These are phyloP conservation scores for Microcaecilia unicolor DNA, from an alignment of 2,797 vertebrate genomes.

Conservation along the genomic window DNA sequence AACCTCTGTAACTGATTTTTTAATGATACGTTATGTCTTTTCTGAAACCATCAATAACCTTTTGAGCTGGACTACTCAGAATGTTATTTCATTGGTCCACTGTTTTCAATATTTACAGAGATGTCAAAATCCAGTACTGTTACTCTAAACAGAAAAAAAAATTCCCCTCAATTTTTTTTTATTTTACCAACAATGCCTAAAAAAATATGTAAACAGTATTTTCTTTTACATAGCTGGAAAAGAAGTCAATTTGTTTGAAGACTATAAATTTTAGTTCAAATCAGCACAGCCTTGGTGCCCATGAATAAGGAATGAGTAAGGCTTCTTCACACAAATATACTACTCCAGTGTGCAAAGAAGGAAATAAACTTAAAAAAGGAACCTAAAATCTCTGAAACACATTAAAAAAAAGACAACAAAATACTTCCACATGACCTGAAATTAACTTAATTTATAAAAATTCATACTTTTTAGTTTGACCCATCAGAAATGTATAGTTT, in stretches of 20 bases:
- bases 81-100: conserved; percentile 66
- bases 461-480: conserved; percentile 40
- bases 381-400: conserved; percentile 43
- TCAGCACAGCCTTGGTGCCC: conserved; percentile 52
- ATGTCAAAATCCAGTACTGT: conserved; percentile 49
- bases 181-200: conserved; percentile 66
- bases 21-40: conserved; percentile 53
- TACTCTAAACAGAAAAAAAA: conserved; percentile 47
- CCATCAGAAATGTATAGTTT: conserved; percentile 45
- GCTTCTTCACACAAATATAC: conserved; percentile 58
- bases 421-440: conserved; percentile 34
- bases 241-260: conserved; percentile 53
- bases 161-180: conserved; percentile 52
- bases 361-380: conserved; percentile 41
- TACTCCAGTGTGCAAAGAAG: conserved; percentile 61
- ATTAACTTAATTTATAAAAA: conserved; percentile 57
- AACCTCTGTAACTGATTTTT: conserved; percentile 49
- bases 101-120: conserved; percentile 60
- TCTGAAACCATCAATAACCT: conserved; percentile 66
- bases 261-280: conserved; percentile 42
- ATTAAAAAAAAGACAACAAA: conserved; percentile 50
- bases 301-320: conserved; percentile 55
- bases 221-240: conserved; percentile 62
- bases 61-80: conserved; percentile 37
- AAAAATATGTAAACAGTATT: conserved; percentile 69